Evolutionary conservation across 1,140 invertebrate genomes (phyloP).

Genomic region (Drosophila nigromelanica): DNA sequence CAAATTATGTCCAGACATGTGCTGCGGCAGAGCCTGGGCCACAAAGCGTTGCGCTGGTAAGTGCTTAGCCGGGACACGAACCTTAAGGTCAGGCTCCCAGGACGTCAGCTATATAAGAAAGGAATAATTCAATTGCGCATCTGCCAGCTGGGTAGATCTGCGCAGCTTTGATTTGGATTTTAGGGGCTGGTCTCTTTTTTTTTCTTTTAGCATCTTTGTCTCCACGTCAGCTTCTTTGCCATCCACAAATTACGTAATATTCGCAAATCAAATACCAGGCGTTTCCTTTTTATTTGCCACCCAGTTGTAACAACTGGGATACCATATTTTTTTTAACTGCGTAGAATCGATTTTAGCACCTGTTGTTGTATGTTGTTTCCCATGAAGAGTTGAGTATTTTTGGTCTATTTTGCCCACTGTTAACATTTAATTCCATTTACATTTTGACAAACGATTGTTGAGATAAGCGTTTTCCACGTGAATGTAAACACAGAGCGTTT

Average conservation of each 20-base stretch:
- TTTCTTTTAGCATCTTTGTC: not conserved
- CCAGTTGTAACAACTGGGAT: not conserved
- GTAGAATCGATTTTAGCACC: slow-evolving; percentile 3
- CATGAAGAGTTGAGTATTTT: not conserved
- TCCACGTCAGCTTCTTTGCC: slow-evolving; percentile 3
- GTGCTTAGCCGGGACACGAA: slow-evolving; percentile 24
- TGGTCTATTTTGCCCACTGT: not conserved
- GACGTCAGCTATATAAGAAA: not conserved
- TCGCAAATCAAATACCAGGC: not conserved
- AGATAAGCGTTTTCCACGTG: not conserved
- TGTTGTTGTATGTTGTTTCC: slow-evolving; percentile 11
- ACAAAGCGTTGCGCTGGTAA: slow-evolving; percentile 49
- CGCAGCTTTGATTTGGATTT: not conserved
- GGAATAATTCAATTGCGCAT: not conserved
- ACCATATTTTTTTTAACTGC: slow-evolving; percentile 12
- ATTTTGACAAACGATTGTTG: not conserved
- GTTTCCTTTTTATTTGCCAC: not conserved
- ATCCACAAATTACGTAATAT: slow-evolving; percentile 19
- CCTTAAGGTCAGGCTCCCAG: not conserved
- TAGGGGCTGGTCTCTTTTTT: not conserved
- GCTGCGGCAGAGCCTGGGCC: slow-evolving; percentile 21
- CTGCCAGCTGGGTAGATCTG: not conserved
- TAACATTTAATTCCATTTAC: not conserved
- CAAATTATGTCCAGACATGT: slow-evolving; percentile 46
- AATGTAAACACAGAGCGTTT: not conserved